Evolutionary conservation across 1,140 invertebrate species (phyloP).

Genomic region (Heliconius eleuchia): DNA sequence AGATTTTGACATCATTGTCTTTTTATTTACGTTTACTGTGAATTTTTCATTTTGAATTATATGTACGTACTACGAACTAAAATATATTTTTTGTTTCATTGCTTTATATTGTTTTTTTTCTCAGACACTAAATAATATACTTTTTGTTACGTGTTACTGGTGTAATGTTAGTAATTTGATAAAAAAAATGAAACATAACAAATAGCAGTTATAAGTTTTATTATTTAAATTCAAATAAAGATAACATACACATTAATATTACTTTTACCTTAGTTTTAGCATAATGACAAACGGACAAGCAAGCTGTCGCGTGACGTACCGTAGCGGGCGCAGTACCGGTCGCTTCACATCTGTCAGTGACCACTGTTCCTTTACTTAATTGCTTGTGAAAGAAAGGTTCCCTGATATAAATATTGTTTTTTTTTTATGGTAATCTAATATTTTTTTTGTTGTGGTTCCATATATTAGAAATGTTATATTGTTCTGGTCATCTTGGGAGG

Average conservation of each 20-base stretch:
- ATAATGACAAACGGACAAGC: slow-evolving; percentile 58
- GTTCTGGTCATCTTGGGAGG: neutral
- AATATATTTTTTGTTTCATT: too few relatives aligned
- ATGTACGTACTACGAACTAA: too few relatives aligned
- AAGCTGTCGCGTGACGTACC: slow-evolving; percentile 67
- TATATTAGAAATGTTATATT: neutral
- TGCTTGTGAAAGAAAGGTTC: slow-evolving; percentile 10
- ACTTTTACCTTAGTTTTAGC: slow-evolving; percentile 19
- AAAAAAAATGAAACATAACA: neutral
- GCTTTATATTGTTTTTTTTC: too few relatives aligned
- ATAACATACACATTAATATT: neutral
- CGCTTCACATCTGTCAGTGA: slow-evolving; percentile 54
- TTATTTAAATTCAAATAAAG: neutral
- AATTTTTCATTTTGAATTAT: too few relatives aligned
- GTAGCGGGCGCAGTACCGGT: slow-evolving; percentile 34
- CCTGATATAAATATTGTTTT: slow-evolving; percentile 34
- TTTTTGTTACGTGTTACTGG: too few relatives aligned
- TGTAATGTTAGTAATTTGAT: too few relatives aligned
- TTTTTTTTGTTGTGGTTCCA: neutral
- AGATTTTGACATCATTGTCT: too few relatives aligned
- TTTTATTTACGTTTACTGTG: too few relatives aligned
- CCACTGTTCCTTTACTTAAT: slow-evolving; percentile 25
- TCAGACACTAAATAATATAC: too few relatives aligned
- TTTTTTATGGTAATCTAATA: slow-evolving; percentile 7
- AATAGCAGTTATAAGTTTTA: neutral